A percentile compares a stretch with the other conserved stretches of the same genome.
These are phyloP conservation scores for Abscondita cerata DNA, from an alignment of 2,888 invertebrate species.

Conservation along the genomic window DNA sequence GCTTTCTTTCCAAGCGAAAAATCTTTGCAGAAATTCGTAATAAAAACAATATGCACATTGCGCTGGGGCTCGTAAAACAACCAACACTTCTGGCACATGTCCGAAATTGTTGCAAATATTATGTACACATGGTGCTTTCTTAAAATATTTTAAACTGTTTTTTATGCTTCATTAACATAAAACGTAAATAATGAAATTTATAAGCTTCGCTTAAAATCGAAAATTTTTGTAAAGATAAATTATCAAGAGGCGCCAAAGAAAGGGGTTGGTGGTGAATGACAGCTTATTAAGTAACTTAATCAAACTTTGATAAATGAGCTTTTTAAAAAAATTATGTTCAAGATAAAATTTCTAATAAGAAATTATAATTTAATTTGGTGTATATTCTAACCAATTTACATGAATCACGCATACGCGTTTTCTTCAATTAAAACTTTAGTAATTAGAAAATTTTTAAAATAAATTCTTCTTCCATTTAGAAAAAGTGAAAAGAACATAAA, in stretches of 20 bases:
- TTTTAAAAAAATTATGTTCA: conserved; percentile 29
- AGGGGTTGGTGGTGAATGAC: conserved; percentile 40
- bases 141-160: too few species aligned
- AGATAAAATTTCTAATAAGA: conserved; percentile 18
- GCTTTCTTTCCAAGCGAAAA: too few species aligned
- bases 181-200: too few species aligned
- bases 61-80: too few species aligned
- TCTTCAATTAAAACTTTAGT: conserved; percentile 17
- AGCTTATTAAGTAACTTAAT: conserved; percentile 43
- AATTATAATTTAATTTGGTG: conserved; percentile 27
- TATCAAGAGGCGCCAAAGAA: conserved; percentile 31
- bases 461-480: not conserved
- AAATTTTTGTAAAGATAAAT: conserved; percentile 35
- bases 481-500: conserved; percentile 17
- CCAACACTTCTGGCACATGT: too few species aligned
- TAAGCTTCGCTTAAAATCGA: not conserved
- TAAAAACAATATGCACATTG: too few species aligned
- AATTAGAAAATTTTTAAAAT: conserved; percentile 20
- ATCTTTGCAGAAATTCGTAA: too few species aligned
- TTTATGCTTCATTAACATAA: too few species aligned
- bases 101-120: too few species aligned
- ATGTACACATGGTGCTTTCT: too few species aligned
- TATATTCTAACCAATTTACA: conserved; percentile 13
- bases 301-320: conserved; percentile 40
- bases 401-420: conserved; percentile 4